These are phyloP conservation scores for Tanaodytes sp. DNA, from an alignment of 2,888 invertebrate genomes.

Conservation along the genomic window DNA sequence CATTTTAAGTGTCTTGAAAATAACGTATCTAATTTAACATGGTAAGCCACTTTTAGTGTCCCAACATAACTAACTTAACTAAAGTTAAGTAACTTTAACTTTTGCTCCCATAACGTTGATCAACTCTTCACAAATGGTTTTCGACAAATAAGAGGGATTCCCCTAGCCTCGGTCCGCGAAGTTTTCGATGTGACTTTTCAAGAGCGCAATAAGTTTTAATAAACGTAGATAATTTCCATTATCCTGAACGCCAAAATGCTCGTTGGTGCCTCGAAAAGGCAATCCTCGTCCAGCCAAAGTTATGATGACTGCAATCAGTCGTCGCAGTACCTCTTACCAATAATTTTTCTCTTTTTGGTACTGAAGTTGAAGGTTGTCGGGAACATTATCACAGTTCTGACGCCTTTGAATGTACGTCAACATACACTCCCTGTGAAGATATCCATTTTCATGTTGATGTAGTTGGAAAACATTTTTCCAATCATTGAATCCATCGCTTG, in stretches of 20 bases:
- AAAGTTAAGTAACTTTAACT: conserved; percentile 18
- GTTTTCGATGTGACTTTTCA: conserved; percentile 49
- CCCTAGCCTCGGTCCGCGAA: conserved; percentile 53
- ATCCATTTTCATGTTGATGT: conserved; percentile 14
- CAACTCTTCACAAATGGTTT: conserved; percentile 30
- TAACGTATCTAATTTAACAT: too few relatives aligned
- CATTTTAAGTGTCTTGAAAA: conserved; percentile 25
- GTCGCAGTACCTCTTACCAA: background rate
- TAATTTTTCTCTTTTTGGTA: conserved; percentile 6
- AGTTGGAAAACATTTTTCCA: conserved; percentile 14
- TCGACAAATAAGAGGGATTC: conserved; percentile 39
- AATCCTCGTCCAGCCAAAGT: conserved; percentile 33
- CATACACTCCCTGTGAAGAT: conserved; percentile 7
- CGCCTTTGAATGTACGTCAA: conserved; percentile 1
- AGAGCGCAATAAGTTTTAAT: conserved; percentile 47
- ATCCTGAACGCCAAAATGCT: conserved; percentile 1
- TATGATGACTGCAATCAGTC: conserved; percentile 23
- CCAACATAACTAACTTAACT: too few relatives aligned
- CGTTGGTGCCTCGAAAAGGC: conserved; percentile 10
- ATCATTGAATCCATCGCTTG: conserved; percentile 11
- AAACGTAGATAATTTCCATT: conserved; percentile 12
- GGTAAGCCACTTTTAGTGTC: too few relatives aligned
- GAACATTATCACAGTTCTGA: background rate
- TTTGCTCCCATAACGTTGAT: conserved; percentile 22
- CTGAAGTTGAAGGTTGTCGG: background rate